Conservation (phyloP, 2,888 invertebrate genomes). For the Koerneria pararmatus region DNA sequence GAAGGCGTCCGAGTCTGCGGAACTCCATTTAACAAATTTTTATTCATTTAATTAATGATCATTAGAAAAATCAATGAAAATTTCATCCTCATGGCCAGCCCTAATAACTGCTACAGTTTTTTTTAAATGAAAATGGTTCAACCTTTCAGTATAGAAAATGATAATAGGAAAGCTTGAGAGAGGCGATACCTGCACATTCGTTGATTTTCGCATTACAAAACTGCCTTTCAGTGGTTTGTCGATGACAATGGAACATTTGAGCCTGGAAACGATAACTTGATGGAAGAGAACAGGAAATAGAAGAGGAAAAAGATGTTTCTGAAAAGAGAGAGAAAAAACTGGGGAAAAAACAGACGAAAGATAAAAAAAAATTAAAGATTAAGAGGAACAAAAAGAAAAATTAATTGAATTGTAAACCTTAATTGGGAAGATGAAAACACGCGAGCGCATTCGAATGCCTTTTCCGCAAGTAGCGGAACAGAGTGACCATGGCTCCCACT, state of each 20-base stretch:
- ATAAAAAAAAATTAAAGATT: not conserved
- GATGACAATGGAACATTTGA: slow-evolving; percentile 61
- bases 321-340: not conserved
- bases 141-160: no score
- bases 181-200: slow-evolving; percentile 56
- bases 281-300: no score
- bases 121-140: not conserved
- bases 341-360: not conserved
- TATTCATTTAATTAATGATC: not conserved
- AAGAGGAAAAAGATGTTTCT: not conserved
- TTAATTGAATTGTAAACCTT: slow-evolving; percentile 33
- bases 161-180: no score
- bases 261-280: slow-evolving; percentile 33
- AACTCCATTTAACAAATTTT: slow-evolving; percentile 5
- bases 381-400: slow-evolving; percentile 1
- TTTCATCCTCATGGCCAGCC: not conserved
- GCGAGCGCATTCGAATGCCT: slow-evolving; percentile 67
- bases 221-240: slow-evolving; percentile 75
- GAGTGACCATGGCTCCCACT: slow-evolving; percentile 79
- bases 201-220: slow-evolving; percentile 59
- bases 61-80: not conserved
- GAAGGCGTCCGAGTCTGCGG: slow-evolving; percentile 59
- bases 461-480: slow-evolving; percentile 77
- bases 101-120: slow-evolving; percentile 1
- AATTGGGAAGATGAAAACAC: slow-evolving; percentile 70